Base-by-base conservation (phyloP, 2,888 invertebrate genomes). In the Tetanocera ferruginea region DNA sequence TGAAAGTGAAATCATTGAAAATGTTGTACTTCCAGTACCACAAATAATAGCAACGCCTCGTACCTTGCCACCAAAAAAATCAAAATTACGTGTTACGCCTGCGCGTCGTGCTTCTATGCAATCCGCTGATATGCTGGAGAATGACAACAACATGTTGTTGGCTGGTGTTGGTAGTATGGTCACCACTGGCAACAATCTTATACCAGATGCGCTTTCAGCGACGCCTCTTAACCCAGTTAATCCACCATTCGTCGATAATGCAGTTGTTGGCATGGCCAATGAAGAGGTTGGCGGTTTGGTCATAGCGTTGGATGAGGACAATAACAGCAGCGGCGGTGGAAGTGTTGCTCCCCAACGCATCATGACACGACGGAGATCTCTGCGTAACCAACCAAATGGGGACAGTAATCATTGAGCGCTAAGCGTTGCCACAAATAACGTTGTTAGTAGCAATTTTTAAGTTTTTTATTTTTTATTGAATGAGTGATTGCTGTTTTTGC, bases 1-100 rank as follows among this genome's bases (percentile, higher is more conserved):
- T 74, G 79, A 78, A 76, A 77, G 76, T 64, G 76, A 80, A 0
- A 43, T 66, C 31, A 79, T 78, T 70, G 79, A 80, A 8, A 79
- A 17, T 23, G 60, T 51, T 11, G 25, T 57, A 43, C 76, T 49
- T 52, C 76, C 71, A 73, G 37, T 60, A 14, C 37, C 43, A 28
- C 60, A 60, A 62, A 25, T 28, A 82, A 85, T 83, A 77, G 82
- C 67, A 78, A 79, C 85, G 11, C 88, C 88, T 4, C 83, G 87
- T n/a, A 87, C 84, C 14, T 78, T 87, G 73, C 87, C 87, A 71
- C 87, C 87, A 31, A 87, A 87, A 69, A 87, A 87, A 80, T 87
- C 88, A 0, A 87, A 87, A 77, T 77, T 87, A 51, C 84, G 87
- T 17, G 82, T 85, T 28, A 73, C 84, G 5, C 62, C 85, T 14